These are phyloP conservation scores for Gorsachius magnificus DNA, from an alignment of 2,797 vertebrate species.

Conservation along the genomic window DNA sequence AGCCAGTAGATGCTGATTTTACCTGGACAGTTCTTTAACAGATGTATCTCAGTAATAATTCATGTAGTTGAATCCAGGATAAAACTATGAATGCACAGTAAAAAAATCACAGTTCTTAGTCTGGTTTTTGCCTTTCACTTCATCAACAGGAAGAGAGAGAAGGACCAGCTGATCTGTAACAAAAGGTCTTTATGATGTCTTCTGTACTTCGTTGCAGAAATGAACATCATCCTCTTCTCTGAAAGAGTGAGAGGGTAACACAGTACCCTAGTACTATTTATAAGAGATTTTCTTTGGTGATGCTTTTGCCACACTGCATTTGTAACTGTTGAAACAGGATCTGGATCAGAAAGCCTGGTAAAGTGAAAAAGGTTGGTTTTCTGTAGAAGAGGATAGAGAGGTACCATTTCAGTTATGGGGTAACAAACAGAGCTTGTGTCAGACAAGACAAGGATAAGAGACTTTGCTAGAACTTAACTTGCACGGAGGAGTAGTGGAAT, in stretches of 20 bases:
- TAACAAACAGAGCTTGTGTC: not conserved
- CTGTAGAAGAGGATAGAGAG: not conserved
- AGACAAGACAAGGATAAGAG: not conserved
- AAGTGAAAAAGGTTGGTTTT: not conserved
- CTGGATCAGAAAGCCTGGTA: not conserved
- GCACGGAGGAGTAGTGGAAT: not conserved
- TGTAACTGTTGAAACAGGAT: not conserved
- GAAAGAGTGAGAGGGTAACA: not conserved
- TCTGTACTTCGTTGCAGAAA: not conserved
- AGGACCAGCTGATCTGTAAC: not conserved
- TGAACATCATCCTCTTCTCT: not conserved
- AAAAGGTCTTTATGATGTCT: not conserved
- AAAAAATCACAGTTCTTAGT: not conserved
- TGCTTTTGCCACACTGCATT: not conserved
- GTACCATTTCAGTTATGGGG: not conserved
- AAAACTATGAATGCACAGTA: not conserved
- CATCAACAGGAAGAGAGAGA: not conserved
- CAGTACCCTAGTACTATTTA: not conserved
- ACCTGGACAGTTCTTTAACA: slow-evolving; percentile 22
- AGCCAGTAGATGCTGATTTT: slow-evolving; percentile 12
- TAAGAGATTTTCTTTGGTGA: not conserved
- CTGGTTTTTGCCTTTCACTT: not conserved
- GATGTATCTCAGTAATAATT: slow-evolving; percentile 19
- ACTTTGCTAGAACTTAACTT: not conserved
- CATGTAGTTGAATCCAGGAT: not conserved